Conservation (phyloP, 2,113 vertebrate genomes). For the Hymenochirus boettgeri region DNA sequence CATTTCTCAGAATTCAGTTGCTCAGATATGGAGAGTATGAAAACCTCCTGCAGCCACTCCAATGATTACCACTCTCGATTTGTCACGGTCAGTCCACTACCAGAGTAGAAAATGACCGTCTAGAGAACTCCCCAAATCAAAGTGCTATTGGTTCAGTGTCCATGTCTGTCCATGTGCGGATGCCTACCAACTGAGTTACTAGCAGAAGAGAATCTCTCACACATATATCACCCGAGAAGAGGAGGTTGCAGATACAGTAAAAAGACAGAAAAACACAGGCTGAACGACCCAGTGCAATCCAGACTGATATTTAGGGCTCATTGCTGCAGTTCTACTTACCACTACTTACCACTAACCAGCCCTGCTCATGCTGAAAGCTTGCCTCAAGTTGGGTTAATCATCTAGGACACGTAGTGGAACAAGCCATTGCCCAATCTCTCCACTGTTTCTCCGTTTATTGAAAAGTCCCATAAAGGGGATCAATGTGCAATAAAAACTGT, state of each 20-base stretch:
- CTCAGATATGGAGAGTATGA: slow-evolving; percentile 77
- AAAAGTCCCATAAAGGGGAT: no score
- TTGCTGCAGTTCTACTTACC: slow-evolving; percentile 78
- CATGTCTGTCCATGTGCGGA: slow-evolving; percentile 59
- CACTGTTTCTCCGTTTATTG: no score
- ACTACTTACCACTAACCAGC: slow-evolving; percentile 64
- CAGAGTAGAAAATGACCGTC: slow-evolving; percentile 91
- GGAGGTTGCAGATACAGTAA: no score
- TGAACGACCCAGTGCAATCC: slow-evolving; percentile 78
- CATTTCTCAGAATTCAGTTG: slow-evolving; percentile 92
- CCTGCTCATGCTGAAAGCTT: slow-evolving; percentile 49
- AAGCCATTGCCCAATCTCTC: background rate
- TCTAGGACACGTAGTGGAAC: background rate
- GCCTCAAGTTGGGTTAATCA: slow-evolving; percentile 54
- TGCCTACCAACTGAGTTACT: slow-evolving; percentile 66
- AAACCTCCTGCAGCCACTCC: slow-evolving; percentile 84
- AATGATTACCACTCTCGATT: slow-evolving; percentile 78
- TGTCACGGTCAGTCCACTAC: slow-evolving; percentile 79
- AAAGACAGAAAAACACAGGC: slow-evolving; percentile 80
- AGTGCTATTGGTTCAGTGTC: slow-evolving; percentile 55
- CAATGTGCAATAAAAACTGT: no score
- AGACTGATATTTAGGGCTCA: slow-evolving; percentile 88
- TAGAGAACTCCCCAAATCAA: slow-evolving; percentile 78
- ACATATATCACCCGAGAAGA: slow-evolving; percentile 54
- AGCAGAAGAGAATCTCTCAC: slow-evolving; percentile 70